These are phyloP conservation scores for Loxodonta africana DNA, from an alignment of 2,113 vertebrate species.

Conservation along the genomic window DNA sequence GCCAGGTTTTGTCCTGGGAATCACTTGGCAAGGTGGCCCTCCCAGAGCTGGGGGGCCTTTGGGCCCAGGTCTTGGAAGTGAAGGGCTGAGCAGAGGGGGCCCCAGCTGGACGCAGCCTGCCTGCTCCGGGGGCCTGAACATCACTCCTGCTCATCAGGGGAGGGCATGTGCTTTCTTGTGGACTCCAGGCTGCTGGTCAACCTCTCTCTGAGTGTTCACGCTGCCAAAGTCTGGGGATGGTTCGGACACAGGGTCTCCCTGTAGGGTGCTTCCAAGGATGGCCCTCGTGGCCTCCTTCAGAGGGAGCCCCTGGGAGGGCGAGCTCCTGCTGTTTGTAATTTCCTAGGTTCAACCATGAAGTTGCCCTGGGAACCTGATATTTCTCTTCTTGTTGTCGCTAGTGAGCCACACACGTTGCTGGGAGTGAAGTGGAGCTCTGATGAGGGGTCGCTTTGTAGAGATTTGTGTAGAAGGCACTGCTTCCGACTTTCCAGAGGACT, in stretches of 20 bases:
- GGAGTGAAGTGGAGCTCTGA: not conserved
- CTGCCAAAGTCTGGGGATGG: accelerated
- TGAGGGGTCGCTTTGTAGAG: accelerated
- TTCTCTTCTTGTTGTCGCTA: too few species aligned
- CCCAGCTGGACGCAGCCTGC: not conserved
- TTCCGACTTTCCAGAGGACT: not conserved
- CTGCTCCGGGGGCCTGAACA: accelerated
- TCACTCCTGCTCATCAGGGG: not conserved
- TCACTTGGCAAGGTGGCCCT: accelerated
- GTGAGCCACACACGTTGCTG: not conserved
- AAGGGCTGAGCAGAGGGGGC: accelerated
- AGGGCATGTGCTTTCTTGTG: accelerated
- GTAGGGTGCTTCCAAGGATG: accelerated
- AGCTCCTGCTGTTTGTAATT: not conserved
- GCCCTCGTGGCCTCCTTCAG: accelerated
- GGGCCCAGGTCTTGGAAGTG: accelerated
- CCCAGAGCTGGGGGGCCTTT: accelerated
- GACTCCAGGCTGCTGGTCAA: accelerated
- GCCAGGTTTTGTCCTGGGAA: accelerated
- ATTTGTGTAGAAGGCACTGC: accelerated
- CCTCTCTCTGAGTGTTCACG: not conserved
- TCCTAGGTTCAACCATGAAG: not conserved
- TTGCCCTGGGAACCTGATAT: not conserved
- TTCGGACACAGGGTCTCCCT: accelerated
- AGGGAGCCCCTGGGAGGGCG: accelerated